Percentiles rank a stretch among this genome's conserved stretches.
These are phyloP conservation scores for Phragmatobia fuliginosa DNA, from an alignment of 2,888 invertebrate genomes.

Conservation along the genomic window DNA sequence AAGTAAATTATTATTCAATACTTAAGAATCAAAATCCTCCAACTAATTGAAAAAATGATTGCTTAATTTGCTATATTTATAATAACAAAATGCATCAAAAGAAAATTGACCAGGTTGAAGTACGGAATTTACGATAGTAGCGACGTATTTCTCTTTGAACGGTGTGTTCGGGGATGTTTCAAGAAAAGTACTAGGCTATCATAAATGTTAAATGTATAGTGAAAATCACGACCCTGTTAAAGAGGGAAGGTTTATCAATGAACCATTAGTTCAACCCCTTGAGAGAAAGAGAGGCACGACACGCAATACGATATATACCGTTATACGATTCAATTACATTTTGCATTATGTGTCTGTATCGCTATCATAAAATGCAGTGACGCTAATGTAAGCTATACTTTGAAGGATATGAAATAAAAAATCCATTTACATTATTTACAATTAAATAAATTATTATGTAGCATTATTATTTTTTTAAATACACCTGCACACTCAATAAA, in stretches of 20 bases:
- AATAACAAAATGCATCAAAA: not conserved
- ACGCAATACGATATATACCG: not conserved
- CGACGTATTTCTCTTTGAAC: not conserved
- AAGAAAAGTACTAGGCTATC: slow-evolving; percentile 20
- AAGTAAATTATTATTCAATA: no score
- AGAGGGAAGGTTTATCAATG: not conserved
- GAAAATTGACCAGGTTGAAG: not conserved
- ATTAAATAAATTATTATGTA: no score
- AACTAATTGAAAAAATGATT: not conserved
- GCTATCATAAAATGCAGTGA: not conserved
- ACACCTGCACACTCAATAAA: no score
- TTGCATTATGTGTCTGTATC: not conserved
- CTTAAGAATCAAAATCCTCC: no score
- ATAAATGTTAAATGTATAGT: slow-evolving; percentile 5
- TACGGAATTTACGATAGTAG: not conserved
- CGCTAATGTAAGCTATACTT: not conserved
- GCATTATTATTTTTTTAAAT: no score
- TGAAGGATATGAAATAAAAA: not conserved
- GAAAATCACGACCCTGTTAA: not conserved
- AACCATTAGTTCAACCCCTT: not conserved
- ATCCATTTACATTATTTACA: no score
- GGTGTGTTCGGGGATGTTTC: not conserved
- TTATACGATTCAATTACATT: not conserved
- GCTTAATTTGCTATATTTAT: no score
- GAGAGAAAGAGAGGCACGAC: not conserved